These are phyloP conservation scores for Drosophila aff. DNA, from an alignment of 1,140 invertebrate genomes.

Conservation along the genomic window DNA sequence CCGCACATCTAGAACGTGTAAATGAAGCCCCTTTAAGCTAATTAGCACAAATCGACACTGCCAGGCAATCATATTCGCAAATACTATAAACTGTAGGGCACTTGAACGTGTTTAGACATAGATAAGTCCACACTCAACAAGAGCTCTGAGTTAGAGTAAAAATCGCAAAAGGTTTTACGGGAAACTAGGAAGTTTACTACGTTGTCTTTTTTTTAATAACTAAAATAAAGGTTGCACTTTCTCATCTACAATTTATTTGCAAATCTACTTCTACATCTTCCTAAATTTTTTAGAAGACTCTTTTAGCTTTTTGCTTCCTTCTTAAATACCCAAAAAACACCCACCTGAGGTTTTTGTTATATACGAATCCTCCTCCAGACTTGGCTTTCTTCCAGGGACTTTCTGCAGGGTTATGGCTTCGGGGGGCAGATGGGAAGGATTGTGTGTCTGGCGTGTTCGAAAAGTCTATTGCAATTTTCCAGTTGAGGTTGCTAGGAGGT, in stretches of 20 bases:
- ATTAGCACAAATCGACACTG: conserved; percentile 53
- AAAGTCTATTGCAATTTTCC: conserved; percentile 38
- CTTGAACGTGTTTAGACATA: conserved; percentile 32
- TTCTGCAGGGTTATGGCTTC: neutral
- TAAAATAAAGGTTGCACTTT: neutral
- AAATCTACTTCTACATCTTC: neutral
- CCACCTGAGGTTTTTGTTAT: conserved; percentile 31
- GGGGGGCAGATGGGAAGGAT: conserved; percentile 5
- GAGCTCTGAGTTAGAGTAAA: neutral
- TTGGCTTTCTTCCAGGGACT: conserved; percentile 12
- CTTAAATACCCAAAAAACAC: neutral
- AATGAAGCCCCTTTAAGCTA: conserved; percentile 40
- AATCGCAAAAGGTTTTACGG: neutral
- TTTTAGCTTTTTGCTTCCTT: neutral
- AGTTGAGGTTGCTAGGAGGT: conserved; percentile 36
- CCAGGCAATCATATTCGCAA: conserved; percentile 10
- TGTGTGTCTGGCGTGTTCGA: conserved; percentile 30
- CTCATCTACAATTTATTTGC: neutral
- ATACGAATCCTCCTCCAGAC: conserved; percentile 8
- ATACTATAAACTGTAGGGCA: neutral
- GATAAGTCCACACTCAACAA: neutral
- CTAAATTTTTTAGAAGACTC: neutral
- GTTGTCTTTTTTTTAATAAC: too few relatives aligned
- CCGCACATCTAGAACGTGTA: conserved; percentile 28
- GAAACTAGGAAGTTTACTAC: neutral